phyloP scores from a whole-genome alignment of 2,797 vertebrate genomes.

The Sebastes cheni region DNA sequence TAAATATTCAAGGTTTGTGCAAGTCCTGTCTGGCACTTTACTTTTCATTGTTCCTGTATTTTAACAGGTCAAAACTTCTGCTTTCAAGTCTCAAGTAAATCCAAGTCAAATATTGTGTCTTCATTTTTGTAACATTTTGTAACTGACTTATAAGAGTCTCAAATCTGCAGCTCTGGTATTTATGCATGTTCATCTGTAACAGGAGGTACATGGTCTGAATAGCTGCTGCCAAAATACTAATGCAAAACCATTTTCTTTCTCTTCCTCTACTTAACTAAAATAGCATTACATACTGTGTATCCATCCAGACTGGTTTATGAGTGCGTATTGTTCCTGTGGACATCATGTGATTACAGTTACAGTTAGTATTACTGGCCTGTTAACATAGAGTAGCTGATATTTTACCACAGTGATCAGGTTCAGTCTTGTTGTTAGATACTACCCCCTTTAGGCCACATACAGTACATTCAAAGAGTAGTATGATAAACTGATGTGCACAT shows the following conservation, averaged over 20 bases:
- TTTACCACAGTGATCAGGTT: not conserved
- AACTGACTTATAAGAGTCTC: not conserved
- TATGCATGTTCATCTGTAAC: not conserved
- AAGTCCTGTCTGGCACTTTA: not conserved
- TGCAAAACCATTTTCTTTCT: not conserved
- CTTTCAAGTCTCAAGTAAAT: not conserved
- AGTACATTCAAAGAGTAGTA: not conserved
- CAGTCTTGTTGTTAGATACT: constrained; percentile 31
- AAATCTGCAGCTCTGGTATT: not conserved
- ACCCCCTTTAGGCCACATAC: constrained; percentile 39
- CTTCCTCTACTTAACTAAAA: not conserved
- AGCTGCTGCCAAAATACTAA: not conserved
- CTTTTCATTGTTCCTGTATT: not conserved
- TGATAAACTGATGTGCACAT: not conserved
- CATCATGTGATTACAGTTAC: not conserved
- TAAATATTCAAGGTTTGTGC: not conserved
- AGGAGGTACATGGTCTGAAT: not conserved
- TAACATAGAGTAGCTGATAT: not conserved
- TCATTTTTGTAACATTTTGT: not conserved
- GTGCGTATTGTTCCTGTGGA: not conserved
- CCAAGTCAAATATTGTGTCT: not conserved
- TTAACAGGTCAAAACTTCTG: not conserved
- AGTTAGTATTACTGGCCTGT: not conserved
- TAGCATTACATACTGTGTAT: not conserved
- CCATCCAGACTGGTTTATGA: not conserved